Percentiles rank a stretch among this genome's conserved stretches.
Evolutionary conservation across 2,888 invertebrate species (phyloP).

Genomic region (Volucella bombylans): DNA sequence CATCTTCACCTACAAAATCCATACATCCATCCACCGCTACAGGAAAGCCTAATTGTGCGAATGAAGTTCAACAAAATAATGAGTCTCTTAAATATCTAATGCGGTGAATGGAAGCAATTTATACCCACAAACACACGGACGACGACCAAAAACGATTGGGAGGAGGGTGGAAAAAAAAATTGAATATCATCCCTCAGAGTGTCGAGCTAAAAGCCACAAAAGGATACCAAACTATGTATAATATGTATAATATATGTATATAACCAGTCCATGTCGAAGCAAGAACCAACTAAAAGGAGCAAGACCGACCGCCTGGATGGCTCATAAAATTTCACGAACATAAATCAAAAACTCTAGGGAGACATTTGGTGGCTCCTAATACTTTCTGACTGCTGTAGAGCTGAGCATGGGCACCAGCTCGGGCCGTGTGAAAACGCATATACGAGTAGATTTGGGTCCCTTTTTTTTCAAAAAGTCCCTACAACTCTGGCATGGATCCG

Average conservation of each 20-base stretch:
- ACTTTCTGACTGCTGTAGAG: slow-evolving; percentile 31
- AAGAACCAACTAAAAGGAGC: not conserved
- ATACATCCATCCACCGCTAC: not conserved
- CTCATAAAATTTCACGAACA: slow-evolving; percentile 71
- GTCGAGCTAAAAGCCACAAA: slow-evolving; percentile 50
- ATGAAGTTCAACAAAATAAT: slow-evolving; percentile 69
- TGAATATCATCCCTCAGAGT: slow-evolving; percentile 57
- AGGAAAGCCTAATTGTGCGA: slow-evolving; percentile 69
- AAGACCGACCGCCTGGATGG: slow-evolving; percentile 37
- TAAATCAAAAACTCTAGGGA: slow-evolving; percentile 74
- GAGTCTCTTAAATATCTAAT: slow-evolving; percentile 70
- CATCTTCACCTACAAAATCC: no score
- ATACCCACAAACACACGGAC: slow-evolving; percentile 34
- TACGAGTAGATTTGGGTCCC: slow-evolving; percentile 4
- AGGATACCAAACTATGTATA: slow-evolving; percentile 4
- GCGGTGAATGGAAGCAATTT: slow-evolving; percentile 44
- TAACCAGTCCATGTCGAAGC: slow-evolving; percentile 32
- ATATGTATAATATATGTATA: no score
- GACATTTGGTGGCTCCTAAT: slow-evolving; percentile 69
- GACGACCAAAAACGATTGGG: not conserved
- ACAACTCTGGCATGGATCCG: slow-evolving; percentile 18
- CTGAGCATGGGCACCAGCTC: no score
- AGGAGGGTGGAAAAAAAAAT: slow-evolving; percentile 23
- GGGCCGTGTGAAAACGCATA: slow-evolving; percentile 36
- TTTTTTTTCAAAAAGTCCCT: not conserved